A percentile compares a stretch with the other conserved stretches of the same genome.
Evolutionary conservation across 2,113 vertebrate species (phyloP).

Genomic region (Calyptomena viridis): DNA sequence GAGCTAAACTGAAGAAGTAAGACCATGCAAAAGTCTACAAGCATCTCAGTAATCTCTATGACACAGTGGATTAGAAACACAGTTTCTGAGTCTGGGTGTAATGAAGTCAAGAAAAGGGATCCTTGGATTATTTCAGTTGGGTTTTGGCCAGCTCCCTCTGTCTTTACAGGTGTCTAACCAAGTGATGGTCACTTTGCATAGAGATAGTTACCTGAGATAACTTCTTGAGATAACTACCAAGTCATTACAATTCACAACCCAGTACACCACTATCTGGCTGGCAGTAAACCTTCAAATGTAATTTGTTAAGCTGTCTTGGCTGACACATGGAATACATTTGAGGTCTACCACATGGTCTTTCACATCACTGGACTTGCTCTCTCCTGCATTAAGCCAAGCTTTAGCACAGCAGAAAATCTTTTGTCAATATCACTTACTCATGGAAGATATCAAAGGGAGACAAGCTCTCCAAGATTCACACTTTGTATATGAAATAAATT

Average conservation of each 20-base stretch:
- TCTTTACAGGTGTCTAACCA: not conserved
- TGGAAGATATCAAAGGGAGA: not conserved
- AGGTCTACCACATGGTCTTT: not conserved
- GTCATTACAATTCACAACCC: not conserved
- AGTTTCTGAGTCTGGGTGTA: not conserved
- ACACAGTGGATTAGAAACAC: not conserved
- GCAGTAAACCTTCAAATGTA: not conserved
- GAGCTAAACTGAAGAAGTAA: not conserved
- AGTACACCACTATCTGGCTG: not conserved
- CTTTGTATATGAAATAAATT: not conserved
- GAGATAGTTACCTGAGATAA: not conserved
- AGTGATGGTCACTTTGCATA: not conserved
- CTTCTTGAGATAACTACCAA: not conserved
- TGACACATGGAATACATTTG: not conserved
- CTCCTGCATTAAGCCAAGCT: not conserved
- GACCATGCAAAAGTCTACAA: not conserved
- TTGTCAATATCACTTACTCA: not conserved
- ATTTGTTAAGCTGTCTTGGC: not conserved
- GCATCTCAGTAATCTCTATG: not conserved
- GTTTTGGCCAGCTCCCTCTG: not conserved
- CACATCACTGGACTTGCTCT: not conserved
- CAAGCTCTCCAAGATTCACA: not conserved
- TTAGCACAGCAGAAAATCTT: not conserved
- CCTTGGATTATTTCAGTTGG: not conserved
- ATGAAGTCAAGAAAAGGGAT: not conserved